Percentiles rank a stretch among this genome's conserved stretches.
These are phyloP conservation scores for Oscheius sp. DNA, from an alignment of 2,888 invertebrate species.

Conservation along the genomic window DNA sequence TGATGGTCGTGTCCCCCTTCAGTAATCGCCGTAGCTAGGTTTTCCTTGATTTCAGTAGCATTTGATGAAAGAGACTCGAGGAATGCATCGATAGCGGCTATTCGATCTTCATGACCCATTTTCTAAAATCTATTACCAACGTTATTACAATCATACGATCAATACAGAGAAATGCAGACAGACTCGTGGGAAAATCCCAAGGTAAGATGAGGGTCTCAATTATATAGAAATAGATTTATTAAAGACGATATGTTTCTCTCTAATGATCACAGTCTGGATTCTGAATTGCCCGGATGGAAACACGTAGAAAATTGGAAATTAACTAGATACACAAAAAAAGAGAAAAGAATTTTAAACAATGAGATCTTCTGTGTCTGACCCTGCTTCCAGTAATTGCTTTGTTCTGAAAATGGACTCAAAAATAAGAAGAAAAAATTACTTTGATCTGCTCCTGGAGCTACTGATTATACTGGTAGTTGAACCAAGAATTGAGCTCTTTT, in stretches of 20 bases:
- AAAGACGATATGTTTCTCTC: not conserved
- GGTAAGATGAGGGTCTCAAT: no score
- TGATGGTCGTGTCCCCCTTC: no score
- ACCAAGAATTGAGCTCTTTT: slow-evolving; percentile 41
- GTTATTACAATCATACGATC: no score
- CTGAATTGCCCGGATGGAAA: not conserved
- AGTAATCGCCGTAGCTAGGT: no score
- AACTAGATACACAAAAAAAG: not conserved
- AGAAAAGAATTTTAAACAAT: slow-evolving; percentile 33
- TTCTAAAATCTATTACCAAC: no score
- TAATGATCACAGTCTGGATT: not conserved
- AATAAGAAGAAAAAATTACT: not conserved
- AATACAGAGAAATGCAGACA: no score
- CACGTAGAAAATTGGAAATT: not conserved
- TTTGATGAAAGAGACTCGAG: no score
- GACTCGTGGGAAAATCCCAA: no score
- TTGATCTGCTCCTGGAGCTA: not conserved
- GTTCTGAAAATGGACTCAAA: slow-evolving; percentile 4
- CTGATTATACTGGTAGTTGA: slow-evolving; percentile 35
- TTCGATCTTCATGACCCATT: no score
- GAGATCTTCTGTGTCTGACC: slow-evolving; percentile 46
- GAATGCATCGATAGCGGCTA: no score
- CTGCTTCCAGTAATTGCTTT: slow-evolving; percentile 32
- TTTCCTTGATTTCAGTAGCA: no score
- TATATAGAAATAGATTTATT: no score